Base-by-base conservation (phyloP, 2,888 invertebrate species). In the Lithosia quadra region DNA sequence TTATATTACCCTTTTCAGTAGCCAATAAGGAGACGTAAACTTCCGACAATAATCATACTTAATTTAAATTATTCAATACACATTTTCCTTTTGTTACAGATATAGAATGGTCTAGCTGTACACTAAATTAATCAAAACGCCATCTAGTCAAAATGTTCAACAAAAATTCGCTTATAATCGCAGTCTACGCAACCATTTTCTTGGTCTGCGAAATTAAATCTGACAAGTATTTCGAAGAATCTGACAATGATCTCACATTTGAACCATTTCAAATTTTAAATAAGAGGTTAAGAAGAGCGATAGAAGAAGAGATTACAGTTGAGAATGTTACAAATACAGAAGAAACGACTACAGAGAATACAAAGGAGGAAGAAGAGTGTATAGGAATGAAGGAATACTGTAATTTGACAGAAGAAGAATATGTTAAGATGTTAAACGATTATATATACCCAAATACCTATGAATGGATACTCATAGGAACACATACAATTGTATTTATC, bases 381-480 rank as follows among this genome's bases (percentile, higher is more conserved):
- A 81, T 95, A 0, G 95, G 95, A 5, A 89, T 89, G 22, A 80
- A 79, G 63, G 86, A 90, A 63, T 95, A 91, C 67, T 96, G 96
- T 73, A 95, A 95, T 77, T 77, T 94, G 77, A 90, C 95, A 0
- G 86, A 86, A 83, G 96, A 96, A 65, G 97, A 96, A 28, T 97
- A 97, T 80, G 85, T 96, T 9, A 89, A 94, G 3, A 91, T 96
- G 87, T 90, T 97, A 63, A 90, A 96, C 33, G 94, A 96, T 0
- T 96, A 97, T 83, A 96, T 98, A 65, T 96, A 95, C 76, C 98
- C 98, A 0, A 96, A 96, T 49, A 92, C 95, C 0, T 96, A 97
- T 86, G 98, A 98, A 84, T 98, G 98, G 97, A 92, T 97, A 10
- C 91, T 98, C 61, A 97, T 98, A 73, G 95, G 93, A 8, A 95